A percentile compares a stretch with the other conserved stretches of the same genome.
These are phyloP conservation scores for Acanthurus tractus DNA, from an alignment of 2,797 vertebrate genomes.

Conservation along the genomic window DNA sequence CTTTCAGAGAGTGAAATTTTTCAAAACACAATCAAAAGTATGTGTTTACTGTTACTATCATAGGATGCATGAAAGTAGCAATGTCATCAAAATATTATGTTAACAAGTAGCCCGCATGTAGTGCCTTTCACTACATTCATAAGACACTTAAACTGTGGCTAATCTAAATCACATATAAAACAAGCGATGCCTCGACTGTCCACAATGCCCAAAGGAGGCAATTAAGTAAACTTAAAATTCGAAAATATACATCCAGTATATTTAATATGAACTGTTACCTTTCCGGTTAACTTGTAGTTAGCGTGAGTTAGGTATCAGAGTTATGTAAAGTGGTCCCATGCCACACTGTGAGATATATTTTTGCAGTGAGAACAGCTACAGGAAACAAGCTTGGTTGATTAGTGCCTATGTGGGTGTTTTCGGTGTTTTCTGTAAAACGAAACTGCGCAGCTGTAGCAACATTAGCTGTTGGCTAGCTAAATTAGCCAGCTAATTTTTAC, in stretches of 20 bases:
- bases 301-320: constrained; percentile 31
- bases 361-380: background rate
- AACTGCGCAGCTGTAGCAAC: constrained; percentile 65
- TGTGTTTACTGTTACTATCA: background rate
- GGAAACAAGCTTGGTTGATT: background rate
- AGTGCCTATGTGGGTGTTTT: constrained; percentile 27
- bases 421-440: constrained; percentile 55
- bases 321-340: constrained; percentile 47
- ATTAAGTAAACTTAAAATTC: background rate
- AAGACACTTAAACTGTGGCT: background rate
- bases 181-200: background rate
- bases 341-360: constrained; percentile 29
- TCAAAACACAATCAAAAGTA: background rate
- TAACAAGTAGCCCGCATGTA: background rate
- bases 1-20: background rate
- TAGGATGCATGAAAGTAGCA: background rate
- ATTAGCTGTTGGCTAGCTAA: constrained; percentile 65
- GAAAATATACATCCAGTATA: background rate
- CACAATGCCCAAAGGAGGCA: constrained; percentile 13
- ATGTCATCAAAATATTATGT: background rate
- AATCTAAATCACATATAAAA: background rate
- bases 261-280: constrained; percentile 43
- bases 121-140: background rate
- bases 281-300: constrained; percentile 48
- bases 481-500: constrained; percentile 67